Evolutionary conservation across 2,888 invertebrate genomes (phyloP).

Genomic region (Hyalella azteca): DNA sequence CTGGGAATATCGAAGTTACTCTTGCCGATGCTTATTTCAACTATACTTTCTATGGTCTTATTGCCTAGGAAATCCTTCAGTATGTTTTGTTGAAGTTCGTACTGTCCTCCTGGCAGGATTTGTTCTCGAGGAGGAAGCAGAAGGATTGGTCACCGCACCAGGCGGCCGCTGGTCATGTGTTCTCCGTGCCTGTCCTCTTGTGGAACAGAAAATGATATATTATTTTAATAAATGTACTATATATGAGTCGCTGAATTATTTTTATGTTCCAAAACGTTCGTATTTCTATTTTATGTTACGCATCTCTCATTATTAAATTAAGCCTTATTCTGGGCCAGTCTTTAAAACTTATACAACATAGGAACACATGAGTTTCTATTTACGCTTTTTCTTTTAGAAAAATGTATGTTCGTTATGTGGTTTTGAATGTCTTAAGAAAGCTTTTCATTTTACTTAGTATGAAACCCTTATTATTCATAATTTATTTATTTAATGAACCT

Average conservation of each 20-base stretch:
- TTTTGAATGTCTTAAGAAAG: too few species aligned
- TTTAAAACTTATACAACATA: too few species aligned
- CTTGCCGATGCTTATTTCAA: background rate
- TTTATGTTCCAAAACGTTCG: background rate
- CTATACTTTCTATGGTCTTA: background rate
- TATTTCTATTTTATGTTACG: too few species aligned
- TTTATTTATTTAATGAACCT: too few species aligned
- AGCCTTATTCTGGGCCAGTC: too few species aligned
- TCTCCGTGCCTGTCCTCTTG: background rate
- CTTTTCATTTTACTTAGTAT: too few species aligned
- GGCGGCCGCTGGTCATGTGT: background rate
- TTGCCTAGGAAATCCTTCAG: background rate
- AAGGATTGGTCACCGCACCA: background rate
- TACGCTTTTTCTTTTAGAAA: too few species aligned
- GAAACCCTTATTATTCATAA: too few species aligned
- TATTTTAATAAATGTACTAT: background rate
- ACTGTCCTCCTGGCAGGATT: background rate
- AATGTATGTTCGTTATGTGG: too few species aligned
- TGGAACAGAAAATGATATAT: background rate
- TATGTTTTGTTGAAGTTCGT: background rate
- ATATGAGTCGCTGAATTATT: background rate
- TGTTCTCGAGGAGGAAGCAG: background rate
- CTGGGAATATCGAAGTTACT: too few species aligned
- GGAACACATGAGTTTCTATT: too few species aligned
- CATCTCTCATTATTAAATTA: too few species aligned